Base-by-base conservation (phyloP, 2,888 invertebrate genomes). In the Scaptomyza tumidula region DNA sequence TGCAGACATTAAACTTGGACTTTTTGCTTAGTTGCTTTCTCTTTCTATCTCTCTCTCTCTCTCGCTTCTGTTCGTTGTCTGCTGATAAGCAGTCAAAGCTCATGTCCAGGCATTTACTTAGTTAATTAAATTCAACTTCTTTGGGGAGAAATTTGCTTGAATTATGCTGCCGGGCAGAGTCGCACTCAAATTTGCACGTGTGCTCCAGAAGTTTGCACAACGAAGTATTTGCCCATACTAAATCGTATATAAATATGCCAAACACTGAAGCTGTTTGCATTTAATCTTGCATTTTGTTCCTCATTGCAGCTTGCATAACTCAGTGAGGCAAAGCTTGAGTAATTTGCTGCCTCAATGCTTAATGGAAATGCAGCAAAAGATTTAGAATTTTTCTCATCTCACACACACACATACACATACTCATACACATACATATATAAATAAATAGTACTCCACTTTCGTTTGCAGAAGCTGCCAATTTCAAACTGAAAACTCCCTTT, bases 111-210 rank as follows among this genome's bases (percentile, higher is more conserved):
- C 88, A 86, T 88, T 88, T 86, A 86, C 85, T 86, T 87, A 88
- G 88, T 89, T 88, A 88, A 88, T 88, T 89, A 89, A 89, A 88
- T 89, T 86, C 77, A 82, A 76, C 78, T 77, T 77, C 69, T 76
- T 75, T 54, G 58, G 68, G 62, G 44, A 31, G 9, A 59, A 65
- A 68, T 59, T 64, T 69, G 58, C 54, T 53, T 45, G 55, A 33
- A 58, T 33, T 63, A 75, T 71, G 60, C 60, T 60, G 33, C 39
- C 6, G 53, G 41, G 1, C 41, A 41, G 41, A 14, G 14, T 14
- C 41, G 16, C 39, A 39, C 39, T 39, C 39, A 39, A 39, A 19
- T 14, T 41, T 49, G 62, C 46, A 63, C 60, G 61, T 74, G 57
- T 58, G 67, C 44, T 66, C 24, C 60, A 10, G 19, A 73, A 70